A percentile compares a stretch with the other conserved stretches of the same genome.
These are phyloP conservation scores for Kradibia gibbosae DNA, from an alignment of 1,140 invertebrate species.

Conservation along the genomic window DNA sequence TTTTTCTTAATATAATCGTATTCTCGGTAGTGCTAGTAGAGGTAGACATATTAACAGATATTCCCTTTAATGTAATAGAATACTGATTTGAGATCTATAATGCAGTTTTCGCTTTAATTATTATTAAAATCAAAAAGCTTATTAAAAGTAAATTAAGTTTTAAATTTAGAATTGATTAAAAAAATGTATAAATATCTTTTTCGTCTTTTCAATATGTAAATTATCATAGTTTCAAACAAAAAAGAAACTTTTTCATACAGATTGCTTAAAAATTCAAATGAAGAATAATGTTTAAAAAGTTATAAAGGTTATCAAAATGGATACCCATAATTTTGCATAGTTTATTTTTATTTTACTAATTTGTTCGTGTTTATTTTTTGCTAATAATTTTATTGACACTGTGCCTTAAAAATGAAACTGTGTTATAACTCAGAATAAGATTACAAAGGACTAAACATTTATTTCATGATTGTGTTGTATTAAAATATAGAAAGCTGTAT, in stretches of 20 bases:
- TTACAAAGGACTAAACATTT: too few relatives aligned
- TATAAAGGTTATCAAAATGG: not conserved
- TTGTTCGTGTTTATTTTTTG: not conserved
- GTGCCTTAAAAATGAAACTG: not conserved
- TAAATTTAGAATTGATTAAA: not conserved
- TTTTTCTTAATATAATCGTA: too few relatives aligned
- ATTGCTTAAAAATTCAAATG: not conserved
- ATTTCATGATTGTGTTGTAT: too few relatives aligned
- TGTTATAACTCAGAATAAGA: not conserved
- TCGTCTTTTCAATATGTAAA: not conserved
- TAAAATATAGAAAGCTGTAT: too few relatives aligned
- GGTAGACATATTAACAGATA: too few relatives aligned
- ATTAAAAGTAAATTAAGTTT: too few relatives aligned
- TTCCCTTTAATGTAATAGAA: too few relatives aligned
- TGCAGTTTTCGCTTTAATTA: too few relatives aligned
- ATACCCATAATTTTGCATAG: not conserved
- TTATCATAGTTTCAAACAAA: not conserved
- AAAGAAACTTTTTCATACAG: not conserved
- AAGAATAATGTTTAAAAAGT: not conserved
- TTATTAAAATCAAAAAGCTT: too few relatives aligned
- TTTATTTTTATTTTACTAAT: not conserved
- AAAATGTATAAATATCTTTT: not conserved
- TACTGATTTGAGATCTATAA: too few relatives aligned
- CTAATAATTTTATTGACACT: not conserved
- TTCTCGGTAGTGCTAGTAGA: too few relatives aligned